Base-by-base conservation (phyloP, 2,797 vertebrate species). In the Scomberomorus guttatus region DNA sequence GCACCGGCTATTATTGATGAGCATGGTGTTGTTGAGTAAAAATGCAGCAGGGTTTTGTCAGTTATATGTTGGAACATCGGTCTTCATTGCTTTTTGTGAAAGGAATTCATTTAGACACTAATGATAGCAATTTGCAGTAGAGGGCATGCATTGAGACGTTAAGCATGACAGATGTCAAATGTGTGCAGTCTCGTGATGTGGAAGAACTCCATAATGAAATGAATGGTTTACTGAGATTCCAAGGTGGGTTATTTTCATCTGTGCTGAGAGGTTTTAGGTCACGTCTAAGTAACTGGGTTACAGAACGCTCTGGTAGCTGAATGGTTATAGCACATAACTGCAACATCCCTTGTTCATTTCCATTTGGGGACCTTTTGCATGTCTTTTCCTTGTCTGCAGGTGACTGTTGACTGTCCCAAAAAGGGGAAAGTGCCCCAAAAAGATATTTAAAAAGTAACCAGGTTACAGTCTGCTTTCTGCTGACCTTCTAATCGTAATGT, bases 111-210 rank as follows among this genome's bases (percentile, higher is more conserved):
- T 88, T 66, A 51, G 64, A 77, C 72, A 79, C 63, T 85, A 90
- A 89, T 89, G 83, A 80, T 61, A 63, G 75, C 77, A 75, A 84
- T 87, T 84, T 86, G 69, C 75, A 68, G 74, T 76, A 27, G 48
- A 79, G 72, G 54, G 64, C 81, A 88, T 82, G 82, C 62, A 73
- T 73, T 70, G 72, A 79, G 77, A 85, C 42, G 13, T 78, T 71
- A 71, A 84, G 60, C 76, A 80, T 76, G 77, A 87, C 71, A 54
- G 84, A 86, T 90, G 63, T 76, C 60, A 74, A 83, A 81, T 44
- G 48, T 80, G 70, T 74, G 58, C 52, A 3, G 37, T 84, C 34
- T 37, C 8, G 14, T 77, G 76, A 77, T 50, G 75, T 75, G 61
- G 71, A 80, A 18, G 61, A 79, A 68, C 54, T 83, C 48, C 7